Percentiles rank a stretch among this genome's conserved stretches.
These are phyloP conservation scores for Tanytarsus gracilentus DNA, from an alignment of 2,888 invertebrate species.

Conservation along the genomic window DNA sequence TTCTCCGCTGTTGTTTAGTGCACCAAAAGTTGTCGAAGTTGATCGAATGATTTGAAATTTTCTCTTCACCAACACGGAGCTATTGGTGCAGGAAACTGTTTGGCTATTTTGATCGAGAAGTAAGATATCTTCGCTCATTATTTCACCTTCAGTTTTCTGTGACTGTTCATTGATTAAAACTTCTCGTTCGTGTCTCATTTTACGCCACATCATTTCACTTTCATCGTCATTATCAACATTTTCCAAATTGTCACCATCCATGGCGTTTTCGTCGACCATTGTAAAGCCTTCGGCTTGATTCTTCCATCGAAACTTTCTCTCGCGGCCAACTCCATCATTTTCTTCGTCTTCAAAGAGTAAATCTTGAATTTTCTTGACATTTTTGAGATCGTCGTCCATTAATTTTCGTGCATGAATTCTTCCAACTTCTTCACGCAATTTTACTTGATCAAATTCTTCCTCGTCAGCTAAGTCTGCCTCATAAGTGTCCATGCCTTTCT, in stretches of 20 bases:
- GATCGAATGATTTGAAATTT: constrained; percentile 11
- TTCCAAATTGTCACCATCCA: constrained; percentile 37
- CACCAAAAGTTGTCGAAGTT: not conserved
- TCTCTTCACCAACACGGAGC: not conserved
- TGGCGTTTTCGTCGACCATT: constrained; percentile 35
- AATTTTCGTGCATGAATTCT: constrained; percentile 76
- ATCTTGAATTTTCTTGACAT: constrained; percentile 76
- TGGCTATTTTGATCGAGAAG: constrained; percentile 7
- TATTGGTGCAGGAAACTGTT: not conserved
- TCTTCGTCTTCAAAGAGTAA: constrained; percentile 82
- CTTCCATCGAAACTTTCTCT: constrained; percentile 78
- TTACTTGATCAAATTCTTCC: constrained; percentile 72
- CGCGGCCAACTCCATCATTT: constrained; percentile 65
- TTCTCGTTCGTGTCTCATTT: constrained; percentile 69
- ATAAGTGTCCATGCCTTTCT: constrained; percentile 65
- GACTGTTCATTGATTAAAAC: constrained; percentile 52
- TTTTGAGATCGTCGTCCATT: constrained; percentile 78
- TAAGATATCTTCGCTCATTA: not conserved
- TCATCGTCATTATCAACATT: constrained; percentile 54
- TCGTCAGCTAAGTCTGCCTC: constrained; percentile 78
- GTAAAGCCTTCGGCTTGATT: constrained; percentile 53
- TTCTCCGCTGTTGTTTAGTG: constrained; percentile 30
- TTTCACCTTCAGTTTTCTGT: constrained; percentile 4
- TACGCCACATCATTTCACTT: constrained; percentile 71
- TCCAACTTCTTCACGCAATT: constrained; percentile 67